Base-by-base conservation (phyloP, 2,888 invertebrate genomes). In the Tetanocera ferruginea region DNA sequence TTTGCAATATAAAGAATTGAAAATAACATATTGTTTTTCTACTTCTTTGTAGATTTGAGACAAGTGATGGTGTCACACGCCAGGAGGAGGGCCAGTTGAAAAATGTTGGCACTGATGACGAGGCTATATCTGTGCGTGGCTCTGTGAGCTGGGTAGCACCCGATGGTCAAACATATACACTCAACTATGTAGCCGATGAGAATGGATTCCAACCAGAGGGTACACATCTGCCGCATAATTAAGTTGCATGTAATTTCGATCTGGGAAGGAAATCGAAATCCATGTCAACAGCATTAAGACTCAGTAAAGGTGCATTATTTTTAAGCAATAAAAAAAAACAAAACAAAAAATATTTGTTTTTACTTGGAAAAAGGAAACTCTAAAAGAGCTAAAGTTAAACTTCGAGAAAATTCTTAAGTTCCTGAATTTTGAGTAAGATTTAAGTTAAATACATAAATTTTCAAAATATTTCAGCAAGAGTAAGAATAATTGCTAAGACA, bases 11-110 rank as follows among this genome's bases (percentile, higher is more conserved):
- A 4, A 31, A 31, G 31, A 31, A 31, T 4, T 31, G 3, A 31
- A 43, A 43, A 43, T 43, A 43, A 43, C 11, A 43, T 11, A 43
- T 43, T 23, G 6, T 51, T 69, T 3, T 49, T 37, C 4, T 49
- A 84, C 52, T 66, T n/a, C 11, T 5, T 55, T 55, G 25, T 78
- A 93, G 93, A 31, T 93, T 91, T 83, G 93, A 93, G 84, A 93
- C 93, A 11, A 93, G 93, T 83, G 93, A 93, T 82, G 93, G 93
- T 34, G 91, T 91, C n/a, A 90, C 92, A 3, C 91, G 92, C 11
- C 90, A 92, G 82, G 94, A 94, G 85, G 91, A 92, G 84, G 93
- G 92, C 3, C 90, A 91, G 78, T 87, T 94, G 76, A 88, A 90
- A 83, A 92, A 94, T 86, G 91, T 91, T 55, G 93, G 93, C 43